These are phyloP conservation scores for Tokudaia tokunoshimensis DNA, from an alignment of 2,797 vertebrate species.

Conservation along the genomic window DNA sequence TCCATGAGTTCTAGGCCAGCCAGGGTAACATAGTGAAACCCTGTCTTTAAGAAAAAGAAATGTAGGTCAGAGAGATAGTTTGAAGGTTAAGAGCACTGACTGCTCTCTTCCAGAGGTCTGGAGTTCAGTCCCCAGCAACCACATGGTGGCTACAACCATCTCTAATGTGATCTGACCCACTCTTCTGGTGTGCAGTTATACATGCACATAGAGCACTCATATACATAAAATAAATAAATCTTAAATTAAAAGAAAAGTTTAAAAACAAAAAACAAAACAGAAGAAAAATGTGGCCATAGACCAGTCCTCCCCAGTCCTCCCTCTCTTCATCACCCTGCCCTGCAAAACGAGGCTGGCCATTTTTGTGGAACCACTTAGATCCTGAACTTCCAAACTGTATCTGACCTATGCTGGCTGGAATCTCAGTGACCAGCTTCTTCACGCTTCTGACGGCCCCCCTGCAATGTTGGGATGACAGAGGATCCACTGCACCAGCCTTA, in stretches of 20 bases:
- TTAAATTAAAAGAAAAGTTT: too few species aligned
- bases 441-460: background rate
- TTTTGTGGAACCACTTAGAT: background rate
- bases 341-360: background rate
- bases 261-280: background rate
- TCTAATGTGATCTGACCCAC: background rate
- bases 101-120: background rate
- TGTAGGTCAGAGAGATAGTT: background rate
- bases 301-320: background rate
- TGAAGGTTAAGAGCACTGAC: background rate
- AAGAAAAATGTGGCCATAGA: background rate
- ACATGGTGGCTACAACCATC: background rate
- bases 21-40: background rate
- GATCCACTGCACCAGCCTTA: too few species aligned
- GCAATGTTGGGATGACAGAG: background rate
- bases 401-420: background rate
- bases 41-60: background rate
- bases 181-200: background rate
- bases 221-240: too few species aligned
- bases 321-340: background rate
- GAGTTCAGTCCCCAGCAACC: background rate
- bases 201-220: background rate
- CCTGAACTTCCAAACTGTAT: background rate
- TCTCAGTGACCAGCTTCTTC: slow-evolving; percentile 8
- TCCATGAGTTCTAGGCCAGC: background rate